Conservation (phyloP, 2,888 invertebrate species). For the Drosophila vallismaia region DNA sequence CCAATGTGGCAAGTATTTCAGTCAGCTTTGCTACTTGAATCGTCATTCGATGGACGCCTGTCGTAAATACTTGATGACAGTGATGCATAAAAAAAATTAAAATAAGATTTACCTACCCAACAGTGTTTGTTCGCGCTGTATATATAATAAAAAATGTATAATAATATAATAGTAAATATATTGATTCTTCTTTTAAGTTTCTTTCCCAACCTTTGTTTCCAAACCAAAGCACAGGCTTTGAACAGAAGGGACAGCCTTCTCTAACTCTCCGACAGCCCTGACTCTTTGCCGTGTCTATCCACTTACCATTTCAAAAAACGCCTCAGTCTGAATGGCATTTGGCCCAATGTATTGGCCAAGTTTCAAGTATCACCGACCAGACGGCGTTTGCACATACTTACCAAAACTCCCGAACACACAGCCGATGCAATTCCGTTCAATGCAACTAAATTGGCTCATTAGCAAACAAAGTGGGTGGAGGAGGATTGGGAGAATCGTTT, state of each 20-base stretch:
- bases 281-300: conserved; percentile 11
- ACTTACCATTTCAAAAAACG: conserved; percentile 69
- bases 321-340: conserved; percentile 32
- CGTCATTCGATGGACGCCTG: conserved; percentile 88
- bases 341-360: conserved; percentile 51
- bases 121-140: too few relatives aligned
- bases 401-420: conserved; percentile 7
- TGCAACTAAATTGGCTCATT: conserved; percentile 79
- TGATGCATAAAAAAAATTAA: conserved; percentile 24
- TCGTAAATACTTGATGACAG: conserved; percentile 84
- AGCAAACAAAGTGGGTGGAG: conserved; percentile 61
- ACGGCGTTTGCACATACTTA: conserved; percentile 24
- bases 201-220: background rate
- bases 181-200: too few relatives aligned
- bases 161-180: background rate
- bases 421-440: conserved; percentile 61
- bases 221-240: too few relatives aligned
- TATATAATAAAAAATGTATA: background rate
- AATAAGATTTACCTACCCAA: too few relatives aligned
- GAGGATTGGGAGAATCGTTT: conserved; percentile 20
- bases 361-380: conserved; percentile 59
- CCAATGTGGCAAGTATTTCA: conserved; percentile 89
- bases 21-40: conserved; percentile 87
- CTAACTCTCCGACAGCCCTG: too few relatives aligned
- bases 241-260: too few relatives aligned